A percentile compares a stretch with the other conserved stretches of the same genome.
These are phyloP conservation scores for roundworm (Caenorhabditis elegans) DNA, from an alignment of 1,140 invertebrate species.

Conservation along the genomic window WBcel235 BX284606.5:4699001-4699500, in stretches of 20 bases:
- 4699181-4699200: conserved; percentile 40
- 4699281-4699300: too few species aligned
- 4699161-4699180: conserved; percentile 42
- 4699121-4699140: conserved; percentile 46
- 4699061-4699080: conserved; percentile 56
- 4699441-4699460: conserved; percentile 42
- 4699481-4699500: neutral
- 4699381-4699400: conserved; percentile 40
- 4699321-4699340: conserved; percentile 44
- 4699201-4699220: conserved; percentile 53
- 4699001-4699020: too few species aligned
- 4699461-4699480: neutral
- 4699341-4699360: conserved; percentile 57
- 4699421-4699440: conserved; percentile 51
- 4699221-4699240: conserved; percentile 61
- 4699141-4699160: neutral
- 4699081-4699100: conserved; percentile 65
- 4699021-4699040: too few species aligned
- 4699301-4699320: conserved; percentile 14
- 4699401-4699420: conserved; percentile 49
- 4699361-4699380: conserved; percentile 58
- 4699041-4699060: conserved; percentile 44
- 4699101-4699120: conserved; percentile 62
- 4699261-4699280: conserved; percentile 43
- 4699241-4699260: conserved; percentile 62